Conservation (phyloP, 2,888 invertebrate genomes). For the Pandemis corylana region DNA sequence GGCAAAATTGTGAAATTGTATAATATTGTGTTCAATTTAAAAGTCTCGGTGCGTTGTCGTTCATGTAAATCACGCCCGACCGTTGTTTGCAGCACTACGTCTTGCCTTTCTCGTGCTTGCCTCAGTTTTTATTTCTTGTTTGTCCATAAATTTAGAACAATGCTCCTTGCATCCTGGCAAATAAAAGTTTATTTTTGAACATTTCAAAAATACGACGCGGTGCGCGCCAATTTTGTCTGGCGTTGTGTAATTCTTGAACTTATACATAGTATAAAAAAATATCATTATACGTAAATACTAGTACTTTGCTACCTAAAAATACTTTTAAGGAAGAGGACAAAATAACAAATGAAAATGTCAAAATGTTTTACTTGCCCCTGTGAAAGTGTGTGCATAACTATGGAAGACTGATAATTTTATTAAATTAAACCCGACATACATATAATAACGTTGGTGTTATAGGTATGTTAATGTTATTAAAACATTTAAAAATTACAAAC, state of each 20-base stretch:
- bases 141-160: constrained; percentile 51
- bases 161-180: constrained; percentile 45
- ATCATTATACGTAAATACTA: too few relatives aligned
- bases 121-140: constrained; percentile 51
- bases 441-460: too few relatives aligned
- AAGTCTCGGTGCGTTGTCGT: constrained; percentile 43
- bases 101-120: constrained; percentile 46
- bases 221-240: constrained; percentile 29
- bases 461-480: too few relatives aligned
- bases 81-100: constrained; percentile 48
- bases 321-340: too few relatives aligned
- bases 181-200: constrained; percentile 48
- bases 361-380: too few relatives aligned
- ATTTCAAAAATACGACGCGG: constrained; percentile 40
- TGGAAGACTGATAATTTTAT: too few relatives aligned
- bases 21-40: constrained; percentile 51
- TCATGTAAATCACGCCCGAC: constrained; percentile 51
- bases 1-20: constrained; percentile 38
- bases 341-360: too few relatives aligned
- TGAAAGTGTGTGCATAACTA: too few relatives aligned
- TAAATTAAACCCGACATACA: too few relatives aligned
- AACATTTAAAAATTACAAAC: too few relatives aligned
- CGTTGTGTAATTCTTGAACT: neutral
- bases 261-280: too few relatives aligned
- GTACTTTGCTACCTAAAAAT: too few relatives aligned